Evolutionary conservation across 1,140 invertebrate genomes (phyloP).

Genomic region (Pygmarrhopalites habei): DNA sequence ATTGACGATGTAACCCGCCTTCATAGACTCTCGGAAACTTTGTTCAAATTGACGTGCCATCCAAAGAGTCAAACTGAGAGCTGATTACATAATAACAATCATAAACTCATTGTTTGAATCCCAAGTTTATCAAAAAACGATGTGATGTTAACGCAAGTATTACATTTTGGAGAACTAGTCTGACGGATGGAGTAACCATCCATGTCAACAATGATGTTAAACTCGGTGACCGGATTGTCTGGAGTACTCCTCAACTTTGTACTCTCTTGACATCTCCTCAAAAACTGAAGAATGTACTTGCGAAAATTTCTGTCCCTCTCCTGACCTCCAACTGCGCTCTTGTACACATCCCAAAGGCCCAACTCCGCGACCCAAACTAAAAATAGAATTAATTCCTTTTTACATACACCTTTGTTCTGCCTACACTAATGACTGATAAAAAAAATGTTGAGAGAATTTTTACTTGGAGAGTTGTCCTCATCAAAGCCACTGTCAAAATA

Average conservation of each 20-base stretch:
- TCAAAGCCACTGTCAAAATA: too few relatives aligned
- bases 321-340: not conserved
- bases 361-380: conserved; percentile 8
- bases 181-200: not conserved
- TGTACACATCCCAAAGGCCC: conserved; percentile 1
- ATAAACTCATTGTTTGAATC: not conserved
- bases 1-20: not conserved
- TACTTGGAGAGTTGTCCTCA: conserved; percentile 1
- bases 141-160: too few relatives aligned
- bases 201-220: conserved; percentile 10
- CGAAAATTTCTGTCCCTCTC: not conserved
- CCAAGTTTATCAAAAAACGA: not conserved
- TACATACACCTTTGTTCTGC: not conserved
- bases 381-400: not conserved
- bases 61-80: not conserved
- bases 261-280: not conserved
- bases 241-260: not conserved
- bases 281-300: not conserved
- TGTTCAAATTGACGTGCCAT: conserved; percentile 7
- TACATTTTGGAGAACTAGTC: not conserved
- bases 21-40: not conserved
- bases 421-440: not conserved
- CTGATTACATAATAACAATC: not conserved
- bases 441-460: not conserved
- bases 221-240: not conserved